Evolutionary conservation across 2,888 invertebrate genomes (phyloP).

Genomic region (Gryllus longicercus): DNA sequence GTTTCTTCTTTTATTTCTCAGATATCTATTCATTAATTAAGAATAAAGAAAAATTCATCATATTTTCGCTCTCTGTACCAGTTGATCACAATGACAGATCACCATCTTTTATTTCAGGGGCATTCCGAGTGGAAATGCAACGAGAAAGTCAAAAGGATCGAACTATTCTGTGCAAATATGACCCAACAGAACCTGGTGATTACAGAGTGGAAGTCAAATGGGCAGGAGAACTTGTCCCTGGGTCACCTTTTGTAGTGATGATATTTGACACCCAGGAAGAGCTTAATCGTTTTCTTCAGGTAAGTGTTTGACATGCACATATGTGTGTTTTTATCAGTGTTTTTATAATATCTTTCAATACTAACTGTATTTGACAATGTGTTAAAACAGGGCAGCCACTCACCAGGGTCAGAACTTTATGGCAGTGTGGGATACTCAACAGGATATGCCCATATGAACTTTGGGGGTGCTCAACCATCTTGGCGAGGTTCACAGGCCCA

Average conservation of each 20-base stretch:
- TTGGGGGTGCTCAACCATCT: constrained; percentile 47
- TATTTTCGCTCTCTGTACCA: not conserved
- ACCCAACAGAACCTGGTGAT: constrained; percentile 98
- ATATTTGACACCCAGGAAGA: constrained; percentile 99
- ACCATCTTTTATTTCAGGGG: constrained; percentile 54
- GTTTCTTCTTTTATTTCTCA: too few species aligned
- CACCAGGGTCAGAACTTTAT: constrained; percentile 45
- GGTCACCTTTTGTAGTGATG: constrained; percentile 97
- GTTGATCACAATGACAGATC: not conserved
- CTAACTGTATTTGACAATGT: not conserved
- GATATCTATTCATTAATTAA: too few species aligned
- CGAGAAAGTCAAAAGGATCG: constrained; percentile 96
- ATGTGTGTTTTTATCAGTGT: not conserved
- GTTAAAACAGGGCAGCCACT: constrained; percentile 43
- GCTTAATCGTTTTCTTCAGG: constrained; percentile 59
- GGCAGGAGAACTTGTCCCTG: constrained; percentile 97
- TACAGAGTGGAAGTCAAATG: constrained; percentile 96
- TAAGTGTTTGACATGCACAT: constrained; percentile 39
- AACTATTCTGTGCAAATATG: constrained; percentile 94
- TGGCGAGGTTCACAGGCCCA: constrained; percentile 57
- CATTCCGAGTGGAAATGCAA: constrained; percentile 99
- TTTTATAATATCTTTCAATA: not conserved
- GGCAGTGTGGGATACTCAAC: constrained; percentile 54
- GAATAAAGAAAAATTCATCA: not conserved
- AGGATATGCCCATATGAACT: constrained; percentile 52